Conservation (phyloP, 2,888 invertebrate genomes). For the Agrochola circellaris region DNA sequence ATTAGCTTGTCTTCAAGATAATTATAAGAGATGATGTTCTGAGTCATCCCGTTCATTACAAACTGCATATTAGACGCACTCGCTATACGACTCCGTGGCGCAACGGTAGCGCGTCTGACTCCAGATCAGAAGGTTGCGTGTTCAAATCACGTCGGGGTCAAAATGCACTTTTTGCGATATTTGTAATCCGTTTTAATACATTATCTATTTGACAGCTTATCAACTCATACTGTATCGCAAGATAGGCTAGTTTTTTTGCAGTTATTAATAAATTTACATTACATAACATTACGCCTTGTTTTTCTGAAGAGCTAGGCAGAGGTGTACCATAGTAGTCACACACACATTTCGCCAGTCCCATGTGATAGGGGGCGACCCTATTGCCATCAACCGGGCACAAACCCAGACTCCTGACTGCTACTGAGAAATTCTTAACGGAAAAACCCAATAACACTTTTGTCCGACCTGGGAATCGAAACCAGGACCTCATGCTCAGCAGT, state of each 20-base stretch:
- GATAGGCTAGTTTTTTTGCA: no score
- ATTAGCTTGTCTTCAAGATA: conserved; percentile 17
- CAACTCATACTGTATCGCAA: neutral
- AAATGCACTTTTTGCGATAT: conserved; percentile 34
- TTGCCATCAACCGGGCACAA: no score
- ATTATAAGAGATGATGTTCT: neutral
- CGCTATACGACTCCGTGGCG: conserved; percentile 62
- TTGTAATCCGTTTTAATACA: neutral
- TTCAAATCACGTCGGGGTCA: conserved; percentile 99
- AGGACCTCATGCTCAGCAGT: no score
- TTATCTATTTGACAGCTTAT: neutral
- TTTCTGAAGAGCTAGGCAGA: no score
- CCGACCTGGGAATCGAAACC: no score
- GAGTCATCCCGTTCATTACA: conserved; percentile 9
- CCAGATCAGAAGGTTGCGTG: conserved; percentile 99
- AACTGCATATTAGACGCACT: conserved; percentile 29
- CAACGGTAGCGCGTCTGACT: conserved; percentile 94
- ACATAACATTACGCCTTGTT: no score
- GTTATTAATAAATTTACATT: neutral
- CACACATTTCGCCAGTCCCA: no score
- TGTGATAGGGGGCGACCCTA: no score
- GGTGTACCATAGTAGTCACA: no score
- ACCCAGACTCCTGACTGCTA: no score
- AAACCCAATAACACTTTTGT: no score
- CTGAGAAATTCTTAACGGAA: no score